Evolutionary conservation across 1,140 invertebrate species (phyloP).

Genomic region (Cataglyphis hispanica): DNA sequence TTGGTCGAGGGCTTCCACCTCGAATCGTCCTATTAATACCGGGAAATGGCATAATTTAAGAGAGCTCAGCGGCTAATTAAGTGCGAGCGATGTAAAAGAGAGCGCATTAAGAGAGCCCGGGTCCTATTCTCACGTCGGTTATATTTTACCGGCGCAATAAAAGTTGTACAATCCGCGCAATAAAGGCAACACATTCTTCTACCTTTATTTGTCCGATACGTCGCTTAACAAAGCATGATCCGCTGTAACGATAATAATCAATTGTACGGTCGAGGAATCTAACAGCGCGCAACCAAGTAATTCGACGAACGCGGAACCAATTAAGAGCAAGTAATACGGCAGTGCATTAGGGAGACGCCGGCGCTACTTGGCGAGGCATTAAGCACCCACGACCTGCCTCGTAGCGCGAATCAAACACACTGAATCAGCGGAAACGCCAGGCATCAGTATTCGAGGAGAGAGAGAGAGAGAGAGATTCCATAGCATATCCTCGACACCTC

Average conservation of each 20-base stretch:
- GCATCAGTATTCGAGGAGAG: constrained; percentile 19
- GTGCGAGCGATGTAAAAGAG: constrained; percentile 16
- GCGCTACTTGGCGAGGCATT: constrained; percentile 56
- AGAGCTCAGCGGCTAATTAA: constrained; percentile 37
- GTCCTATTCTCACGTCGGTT: constrained; percentile 7
- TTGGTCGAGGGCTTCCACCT: neutral
- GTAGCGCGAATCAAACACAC: constrained; percentile 52
- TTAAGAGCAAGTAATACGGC: constrained; percentile 61
- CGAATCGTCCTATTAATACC: constrained; percentile 41
- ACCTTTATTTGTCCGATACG: constrained; percentile 44
- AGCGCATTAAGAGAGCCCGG: neutral
- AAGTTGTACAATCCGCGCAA: constrained; percentile 20
- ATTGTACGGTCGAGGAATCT: constrained; percentile 17
- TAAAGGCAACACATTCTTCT: constrained; percentile 14
- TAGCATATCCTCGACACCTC: constrained; percentile 39
- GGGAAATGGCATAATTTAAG: constrained; percentile 44
- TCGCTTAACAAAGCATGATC: constrained; percentile 55
- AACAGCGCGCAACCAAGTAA: constrained; percentile 25
- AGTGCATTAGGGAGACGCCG: constrained; percentile 62
- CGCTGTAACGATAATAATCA: constrained; percentile 54
- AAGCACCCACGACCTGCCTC: constrained; percentile 56
- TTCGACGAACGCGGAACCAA: constrained; percentile 62
- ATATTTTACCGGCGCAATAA: constrained; percentile 38
- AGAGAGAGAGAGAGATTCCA: constrained; percentile 5
- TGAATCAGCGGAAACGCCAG: constrained; percentile 59